phyloP scores from a whole-genome alignment of 2,113 vertebrate species.

The Gallinago jamesoni region DNA sequence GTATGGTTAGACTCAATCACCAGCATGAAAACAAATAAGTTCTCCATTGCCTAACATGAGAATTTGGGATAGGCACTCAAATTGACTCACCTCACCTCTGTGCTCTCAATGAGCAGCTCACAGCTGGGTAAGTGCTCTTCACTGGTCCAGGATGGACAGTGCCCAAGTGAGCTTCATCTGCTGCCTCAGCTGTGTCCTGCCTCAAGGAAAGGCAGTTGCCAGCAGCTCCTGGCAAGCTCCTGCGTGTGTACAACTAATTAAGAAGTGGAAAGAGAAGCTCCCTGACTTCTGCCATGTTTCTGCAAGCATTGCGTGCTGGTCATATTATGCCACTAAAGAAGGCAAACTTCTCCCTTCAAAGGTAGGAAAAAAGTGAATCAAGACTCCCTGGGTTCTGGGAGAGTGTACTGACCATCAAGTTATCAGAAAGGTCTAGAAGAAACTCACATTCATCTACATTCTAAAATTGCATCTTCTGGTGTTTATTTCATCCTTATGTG shows the following conservation, averaged over 20 bases:
- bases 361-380: neutral
- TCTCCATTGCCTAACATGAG: neutral
- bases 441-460: neutral
- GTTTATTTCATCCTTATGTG: neutral
- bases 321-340: neutral
- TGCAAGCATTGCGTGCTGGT: neutral
- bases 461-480: neutral
- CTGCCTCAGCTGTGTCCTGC: too few species aligned
- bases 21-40: neutral
- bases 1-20: neutral
- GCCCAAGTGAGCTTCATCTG: neutral
- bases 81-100: neutral
- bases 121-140: neutral
- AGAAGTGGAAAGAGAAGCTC: neutral
- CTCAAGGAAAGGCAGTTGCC: neutral
- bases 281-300: neutral
- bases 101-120: neutral
- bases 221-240: neutral
- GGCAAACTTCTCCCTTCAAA: neutral
- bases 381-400: fast-evolving
- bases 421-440: neutral
- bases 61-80: neutral
- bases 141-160: neutral
- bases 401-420: neutral
- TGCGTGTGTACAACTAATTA: fast-evolving